A percentile compares a stretch with the other conserved stretches of the same genome.
These are phyloP conservation scores for Mola mola DNA, from an alignment of 2,113 vertebrate genomes.

Conservation along the genomic window DNA sequence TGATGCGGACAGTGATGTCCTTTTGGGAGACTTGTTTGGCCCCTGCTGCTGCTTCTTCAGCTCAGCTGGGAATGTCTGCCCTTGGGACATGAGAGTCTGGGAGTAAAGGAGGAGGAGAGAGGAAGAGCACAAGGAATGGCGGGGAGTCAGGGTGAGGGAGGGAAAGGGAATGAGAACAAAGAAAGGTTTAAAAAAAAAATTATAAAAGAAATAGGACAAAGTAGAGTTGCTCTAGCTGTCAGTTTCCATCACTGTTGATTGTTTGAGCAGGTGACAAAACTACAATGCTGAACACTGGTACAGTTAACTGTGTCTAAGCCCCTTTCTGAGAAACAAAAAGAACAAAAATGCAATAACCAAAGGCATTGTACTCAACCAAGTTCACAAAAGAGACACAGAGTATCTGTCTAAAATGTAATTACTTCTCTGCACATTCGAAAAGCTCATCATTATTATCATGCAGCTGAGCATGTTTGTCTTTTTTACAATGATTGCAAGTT, in stretches of 20 bases:
- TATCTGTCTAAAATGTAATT: slow-evolving; percentile 61
- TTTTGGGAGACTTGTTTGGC: slow-evolving; percentile 90
- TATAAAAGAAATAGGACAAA: slow-evolving; percentile 72
- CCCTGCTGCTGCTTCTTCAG: slow-evolving; percentile 91
- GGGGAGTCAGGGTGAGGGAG: slow-evolving; percentile 41
- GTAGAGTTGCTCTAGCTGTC: slow-evolving; percentile 81
- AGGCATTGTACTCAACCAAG: slow-evolving; percentile 57
- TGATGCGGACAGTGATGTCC: slow-evolving; percentile 83
- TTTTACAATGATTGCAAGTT: slow-evolving; percentile 50
- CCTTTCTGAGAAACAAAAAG: slow-evolving; percentile 69
- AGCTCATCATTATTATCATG: slow-evolving; percentile 54
- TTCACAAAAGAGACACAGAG: slow-evolving; percentile 45
- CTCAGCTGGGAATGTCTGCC: slow-evolving; percentile 90
- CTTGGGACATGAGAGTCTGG: slow-evolving; percentile 85
- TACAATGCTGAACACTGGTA: slow-evolving; percentile 74
- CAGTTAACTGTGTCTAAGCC: slow-evolving; percentile 73
- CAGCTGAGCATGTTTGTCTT: slow-evolving; percentile 53
- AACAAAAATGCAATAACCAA: slow-evolving; percentile 69
- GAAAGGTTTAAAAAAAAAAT: slow-evolving; percentile 61
- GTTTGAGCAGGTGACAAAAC: slow-evolving; percentile 78
- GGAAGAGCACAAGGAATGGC: slow-evolving; percentile 30
- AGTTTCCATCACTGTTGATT: slow-evolving; percentile 76
- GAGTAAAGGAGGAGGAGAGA: slow-evolving; percentile 48
- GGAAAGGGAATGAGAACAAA: slow-evolving; percentile 54
- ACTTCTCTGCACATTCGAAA: slow-evolving; percentile 60